A percentile compares a stretch with the other conserved stretches of the same genome.
These are phyloP conservation scores for Mustela lutreola DNA, from an alignment of 2,113 vertebrate species.

Conservation along the genomic window DNA sequence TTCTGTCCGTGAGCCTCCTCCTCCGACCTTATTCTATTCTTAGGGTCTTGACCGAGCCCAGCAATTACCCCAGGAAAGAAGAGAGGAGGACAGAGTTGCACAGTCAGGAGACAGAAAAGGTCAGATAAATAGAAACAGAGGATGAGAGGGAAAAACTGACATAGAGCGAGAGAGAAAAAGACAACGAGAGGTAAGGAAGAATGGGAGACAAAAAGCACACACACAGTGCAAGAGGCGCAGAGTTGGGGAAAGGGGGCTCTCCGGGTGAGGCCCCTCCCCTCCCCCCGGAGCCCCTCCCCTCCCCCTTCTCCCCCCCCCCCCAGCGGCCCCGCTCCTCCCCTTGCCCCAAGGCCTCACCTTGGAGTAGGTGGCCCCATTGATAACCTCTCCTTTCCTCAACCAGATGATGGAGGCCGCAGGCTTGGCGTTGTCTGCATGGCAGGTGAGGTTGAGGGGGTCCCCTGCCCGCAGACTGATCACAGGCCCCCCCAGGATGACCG, in stretches of 20 bases:
- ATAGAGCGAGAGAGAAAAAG: rapidly evolving
- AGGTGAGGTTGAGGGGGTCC: constrained; percentile 97
- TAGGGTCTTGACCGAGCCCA: background rate
- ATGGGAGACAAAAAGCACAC: background rate
- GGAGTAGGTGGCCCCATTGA: constrained; percentile 97
- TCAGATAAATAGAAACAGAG: background rate
- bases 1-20: background rate
- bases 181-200: too few species aligned
- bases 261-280: rapidly evolving
- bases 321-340: background rate
- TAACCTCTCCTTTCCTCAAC: constrained; percentile 95
- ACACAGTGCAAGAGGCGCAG: too few species aligned
- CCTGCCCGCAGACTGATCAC: constrained; percentile 96
- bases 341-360: constrained; percentile 90
- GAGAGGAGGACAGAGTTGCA: background rate
- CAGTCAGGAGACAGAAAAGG: background rate
- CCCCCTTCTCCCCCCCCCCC: background rate
- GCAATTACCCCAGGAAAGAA: background rate
- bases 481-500: constrained; percentile 95
- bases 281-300: background rate
- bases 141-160: background rate
- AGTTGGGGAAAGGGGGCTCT: background rate
- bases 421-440: constrained; percentile 97
- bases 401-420: constrained; percentile 98
- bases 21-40: background rate